Conservation (phyloP, 2,888 invertebrate genomes). For the Platypus cylindrus region DNA sequence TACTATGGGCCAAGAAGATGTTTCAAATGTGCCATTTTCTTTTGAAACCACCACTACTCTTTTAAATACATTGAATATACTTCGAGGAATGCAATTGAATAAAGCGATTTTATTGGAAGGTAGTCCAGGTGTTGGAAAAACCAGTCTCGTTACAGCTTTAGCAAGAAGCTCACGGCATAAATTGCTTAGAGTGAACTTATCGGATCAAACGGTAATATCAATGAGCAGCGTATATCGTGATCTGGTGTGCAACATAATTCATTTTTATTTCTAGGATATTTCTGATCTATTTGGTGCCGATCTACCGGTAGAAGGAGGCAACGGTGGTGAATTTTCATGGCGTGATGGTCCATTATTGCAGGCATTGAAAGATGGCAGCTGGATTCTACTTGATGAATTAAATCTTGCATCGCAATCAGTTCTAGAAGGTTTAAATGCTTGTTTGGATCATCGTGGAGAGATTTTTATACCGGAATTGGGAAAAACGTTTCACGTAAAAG, state of each 20-base stretch:
- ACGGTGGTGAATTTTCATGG: constrained; percentile 84
- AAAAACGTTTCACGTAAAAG: constrained; percentile 65
- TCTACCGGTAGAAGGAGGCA: constrained; percentile 80
- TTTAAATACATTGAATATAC: constrained; percentile 67
- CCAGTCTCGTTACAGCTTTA: constrained; percentile 82
- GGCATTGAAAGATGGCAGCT: constrained; percentile 84
- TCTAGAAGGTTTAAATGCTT: constrained; percentile 95
- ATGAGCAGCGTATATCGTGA: constrained; percentile 33
- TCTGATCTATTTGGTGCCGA: constrained; percentile 97
- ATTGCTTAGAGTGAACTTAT: constrained; percentile 88
- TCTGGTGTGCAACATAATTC: constrained; percentile 1
- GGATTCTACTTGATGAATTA: constrained; percentile 95
- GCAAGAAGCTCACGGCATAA: constrained; percentile 73
- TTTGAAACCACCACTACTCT: constrained; percentile 70
- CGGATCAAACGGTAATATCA: constrained; percentile 98
- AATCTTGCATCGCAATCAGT: constrained; percentile 98
- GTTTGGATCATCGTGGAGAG: constrained; percentile 93
- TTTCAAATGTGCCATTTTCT: constrained; percentile 41
- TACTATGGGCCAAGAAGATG: constrained; percentile 35
- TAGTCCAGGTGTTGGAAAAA: constrained; percentile 97
- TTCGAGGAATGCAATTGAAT: constrained; percentile 80
- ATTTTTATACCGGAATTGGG: constrained; percentile 92
- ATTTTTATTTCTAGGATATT: constrained; percentile 54
- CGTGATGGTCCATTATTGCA: constrained; percentile 89
- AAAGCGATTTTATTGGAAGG: constrained; percentile 93